Evolutionary conservation across 2,113 vertebrate species (phyloP), one percentile per base, ranked within the genome.

Genomic region (Pimephales promelas): DNA sequence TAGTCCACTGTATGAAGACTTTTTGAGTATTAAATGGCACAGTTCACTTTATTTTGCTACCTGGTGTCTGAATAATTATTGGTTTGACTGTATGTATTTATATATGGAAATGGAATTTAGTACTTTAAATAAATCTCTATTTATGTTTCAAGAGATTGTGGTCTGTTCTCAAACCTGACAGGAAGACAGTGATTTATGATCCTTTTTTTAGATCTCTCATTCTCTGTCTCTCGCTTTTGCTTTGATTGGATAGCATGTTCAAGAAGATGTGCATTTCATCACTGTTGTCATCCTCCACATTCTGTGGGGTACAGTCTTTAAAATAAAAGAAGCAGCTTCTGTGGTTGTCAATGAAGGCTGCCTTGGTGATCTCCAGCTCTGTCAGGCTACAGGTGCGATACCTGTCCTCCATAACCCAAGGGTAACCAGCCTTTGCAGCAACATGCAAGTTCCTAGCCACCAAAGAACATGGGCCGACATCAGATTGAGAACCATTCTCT

Each of bases 281-380:
- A 70, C 70, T 81, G 3, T 14, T 80, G 16, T 84, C 76, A 66
- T 78, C 54, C 0, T 3, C 77, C 31, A 79, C 73, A 57, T 70
- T 57, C 0, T 2, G 78, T n/a, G 84, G 78, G 34, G 43, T 81
- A 66, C 62, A 84, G 3, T 88, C 89, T 83, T 90, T 90, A 61
- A 91, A 91, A 84, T 92, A 91, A 83, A 93, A 84, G 64, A 88
- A 88, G 1, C 88, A 88, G 86, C 83, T 90, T 1, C 11, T 72
- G 26, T 88, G 86, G 70, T 84, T 61, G 20, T 83, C 88, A 7
- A 86, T 72, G 86, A 93, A 90, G 20, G 66, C 71, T 73, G 89
- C 82, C 40, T 87, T 59, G 66, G 82, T 78, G 70, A 90, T 79
- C 87, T 93, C 88, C n/a, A 87, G 87, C 89, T 89, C 92, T 0